Base-by-base conservation (phyloP, 2,797 vertebrate genomes). In the Takifugu ocellatus region DNA sequence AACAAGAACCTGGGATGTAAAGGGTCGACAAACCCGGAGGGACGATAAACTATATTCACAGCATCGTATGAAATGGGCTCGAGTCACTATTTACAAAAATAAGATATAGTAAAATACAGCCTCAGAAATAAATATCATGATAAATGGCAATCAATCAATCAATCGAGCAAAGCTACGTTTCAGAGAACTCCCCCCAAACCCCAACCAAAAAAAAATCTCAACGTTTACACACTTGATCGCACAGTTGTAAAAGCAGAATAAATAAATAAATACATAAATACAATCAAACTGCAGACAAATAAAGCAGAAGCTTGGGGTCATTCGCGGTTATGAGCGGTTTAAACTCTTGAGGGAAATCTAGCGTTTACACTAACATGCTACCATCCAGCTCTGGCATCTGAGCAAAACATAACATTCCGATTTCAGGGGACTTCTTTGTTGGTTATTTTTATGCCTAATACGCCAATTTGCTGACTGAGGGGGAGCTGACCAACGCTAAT, bases 121-220 rank as follows among this genome's bases (percentile, higher is more conserved):
- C 70, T 77, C 52, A 65, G 50, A 85, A 89, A 90, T 87, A 85
- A 88, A 84, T 86, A 89, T 72, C 62, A 68, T 63, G 56, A 51
- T 75, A 83, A 84, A 82, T 68, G 81, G 84, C 56, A 66, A 86
- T 82, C 83, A 87, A 88, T 87, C 88, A 70, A 81, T 84, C 56
- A 66, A 86, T 82, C 83, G 86, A 88, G 87, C 88, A 70, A 85
- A 90, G 90, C 88, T 91, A 90, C 87, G 88, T 89, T 63, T 87
- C 68, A 81, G 77, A 83, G 81, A 87, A 74, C 88, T 78, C 33
- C 33, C 33, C 33, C 33, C 33, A 11, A 1, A 29, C 27, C 27
- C 33, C 33, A 33, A 33, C 85, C 75, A 70, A 61, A 78, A 70
- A 62, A 77, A 61, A 52, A 68, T 73, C 61, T 75, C 69, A 69